These are phyloP conservation scores for Stegana nigrithorax DNA, from an alignment of 2,888 invertebrate genomes.

Conservation along the genomic window DNA sequence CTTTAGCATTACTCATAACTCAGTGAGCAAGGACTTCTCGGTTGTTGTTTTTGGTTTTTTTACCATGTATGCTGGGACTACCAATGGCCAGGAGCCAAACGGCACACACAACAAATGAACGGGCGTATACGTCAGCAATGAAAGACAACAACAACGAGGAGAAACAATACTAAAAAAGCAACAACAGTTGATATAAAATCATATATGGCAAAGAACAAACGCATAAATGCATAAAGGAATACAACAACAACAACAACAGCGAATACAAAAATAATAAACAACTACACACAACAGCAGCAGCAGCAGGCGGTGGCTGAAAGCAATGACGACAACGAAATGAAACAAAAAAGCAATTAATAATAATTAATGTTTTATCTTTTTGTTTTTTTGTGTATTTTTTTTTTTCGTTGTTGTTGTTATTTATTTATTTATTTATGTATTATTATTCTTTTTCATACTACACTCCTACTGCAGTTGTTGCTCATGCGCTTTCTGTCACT, in stretches of 20 bases:
- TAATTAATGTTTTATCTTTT: conserved; percentile 66
- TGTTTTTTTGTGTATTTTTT: conserved; percentile 28
- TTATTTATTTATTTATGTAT: background rate
- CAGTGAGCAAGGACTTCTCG: too few relatives aligned
- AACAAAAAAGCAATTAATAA: conserved; percentile 64
- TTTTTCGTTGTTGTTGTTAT: background rate
- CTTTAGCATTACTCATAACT: too few relatives aligned
- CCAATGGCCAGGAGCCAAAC: background rate
- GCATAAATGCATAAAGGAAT: background rate
- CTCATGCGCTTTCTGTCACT: conserved; percentile 25
- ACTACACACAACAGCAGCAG: too few relatives aligned
- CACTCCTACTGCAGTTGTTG: conserved; percentile 22
- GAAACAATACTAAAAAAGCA: too few relatives aligned
- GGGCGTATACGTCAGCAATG: background rate
- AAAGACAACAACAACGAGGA: background rate
- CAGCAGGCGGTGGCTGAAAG: conserved; percentile 10
- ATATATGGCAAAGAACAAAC: background rate
- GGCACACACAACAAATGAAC: background rate
- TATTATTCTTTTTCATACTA: background rate
- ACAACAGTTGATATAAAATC: too few relatives aligned
- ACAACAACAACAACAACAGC: conserved; percentile 4
- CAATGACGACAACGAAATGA: conserved; percentile 29
- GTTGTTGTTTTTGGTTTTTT: too few relatives aligned
- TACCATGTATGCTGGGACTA: background rate
- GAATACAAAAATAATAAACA: background rate